Percentiles rank a stretch among this genome's conserved stretches.
Evolutionary conservation across 2,113 vertebrate species (phyloP).

Genomic region (Pipa parva): DNA sequence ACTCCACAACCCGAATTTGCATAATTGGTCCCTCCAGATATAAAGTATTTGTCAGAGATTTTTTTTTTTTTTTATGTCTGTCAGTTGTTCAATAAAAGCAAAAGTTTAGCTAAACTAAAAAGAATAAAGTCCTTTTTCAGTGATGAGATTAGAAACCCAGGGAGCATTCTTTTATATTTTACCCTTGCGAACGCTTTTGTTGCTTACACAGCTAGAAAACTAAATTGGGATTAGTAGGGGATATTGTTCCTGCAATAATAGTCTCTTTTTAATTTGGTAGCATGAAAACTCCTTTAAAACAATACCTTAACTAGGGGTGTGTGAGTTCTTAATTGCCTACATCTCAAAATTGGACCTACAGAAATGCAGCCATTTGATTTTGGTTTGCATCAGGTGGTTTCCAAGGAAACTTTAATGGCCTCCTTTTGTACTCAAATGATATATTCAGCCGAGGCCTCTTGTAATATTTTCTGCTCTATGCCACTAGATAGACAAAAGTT

Average conservation of each 20-base stretch:
- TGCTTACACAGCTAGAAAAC: constrained; percentile 77
- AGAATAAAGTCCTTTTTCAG: constrained; percentile 69
- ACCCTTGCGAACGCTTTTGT: constrained; percentile 68
- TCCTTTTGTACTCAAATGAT: constrained; percentile 56
- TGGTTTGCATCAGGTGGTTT: constrained; percentile 65
- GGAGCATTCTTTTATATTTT: constrained; percentile 54
- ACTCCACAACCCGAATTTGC: constrained; percentile 52
- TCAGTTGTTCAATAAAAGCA: constrained; percentile 66
- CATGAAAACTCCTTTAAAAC: constrained; percentile 69
- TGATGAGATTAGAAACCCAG: constrained; percentile 65
- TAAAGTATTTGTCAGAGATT: constrained; percentile 64
- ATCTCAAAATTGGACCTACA: constrained; percentile 62
- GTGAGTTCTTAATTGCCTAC: constrained; percentile 74
- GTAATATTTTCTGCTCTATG: constrained; percentile 18
- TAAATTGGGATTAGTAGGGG: constrained; percentile 77
- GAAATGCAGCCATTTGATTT: constrained; percentile 61
- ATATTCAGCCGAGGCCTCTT: constrained; percentile 48
- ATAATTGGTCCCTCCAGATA: constrained; percentile 69
- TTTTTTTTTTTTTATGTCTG: constrained; percentile 60
- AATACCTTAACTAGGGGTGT: constrained; percentile 65
- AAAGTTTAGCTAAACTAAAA: constrained; percentile 64
- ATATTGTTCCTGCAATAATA: constrained; percentile 74
- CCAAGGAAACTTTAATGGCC: constrained; percentile 77
- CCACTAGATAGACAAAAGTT: background rate
- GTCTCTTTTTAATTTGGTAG: constrained; percentile 63